phyloP scores from a whole-genome alignment of 2,113 vertebrate species.

The Charadrius vociferus region DNA sequence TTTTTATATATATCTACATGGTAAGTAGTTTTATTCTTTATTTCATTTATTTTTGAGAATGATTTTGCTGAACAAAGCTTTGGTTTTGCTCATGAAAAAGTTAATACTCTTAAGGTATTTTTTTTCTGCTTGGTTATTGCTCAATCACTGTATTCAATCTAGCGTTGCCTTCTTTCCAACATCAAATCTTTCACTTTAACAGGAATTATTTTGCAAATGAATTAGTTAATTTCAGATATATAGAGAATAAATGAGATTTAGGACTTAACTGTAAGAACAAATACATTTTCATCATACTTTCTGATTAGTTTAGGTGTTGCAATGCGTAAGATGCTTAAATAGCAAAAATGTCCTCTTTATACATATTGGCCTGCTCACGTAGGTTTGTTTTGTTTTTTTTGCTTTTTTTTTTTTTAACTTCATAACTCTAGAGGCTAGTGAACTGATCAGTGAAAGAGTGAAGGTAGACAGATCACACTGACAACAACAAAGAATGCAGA shows the following conservation, averaged over 20 bases:
- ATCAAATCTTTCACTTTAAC: background rate
- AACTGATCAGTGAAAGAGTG: constrained; percentile 44
- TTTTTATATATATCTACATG: background rate
- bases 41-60: background rate
- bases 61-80: background rate
- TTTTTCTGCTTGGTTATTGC: background rate
- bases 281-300: background rate
- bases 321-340: background rate
- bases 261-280: background rate
- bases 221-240: background rate
- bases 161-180: background rate
- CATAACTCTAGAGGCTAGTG: background rate
- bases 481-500: constrained; percentile 71
- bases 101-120: background rate
- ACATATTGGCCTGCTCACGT: background rate
- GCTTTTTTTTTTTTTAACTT: background rate
- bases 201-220: background rate
- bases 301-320: constrained; percentile 5
- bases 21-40: background rate
- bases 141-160: background rate
- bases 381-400: background rate
- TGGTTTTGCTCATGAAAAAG: background rate
- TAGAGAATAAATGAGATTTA: background rate
- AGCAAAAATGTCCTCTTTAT: background rate
- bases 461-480: constrained; percentile 64